phyloP scores from a whole-genome alignment of 2,888 invertebrate genomes.

The Rutpela maculata region DNA sequence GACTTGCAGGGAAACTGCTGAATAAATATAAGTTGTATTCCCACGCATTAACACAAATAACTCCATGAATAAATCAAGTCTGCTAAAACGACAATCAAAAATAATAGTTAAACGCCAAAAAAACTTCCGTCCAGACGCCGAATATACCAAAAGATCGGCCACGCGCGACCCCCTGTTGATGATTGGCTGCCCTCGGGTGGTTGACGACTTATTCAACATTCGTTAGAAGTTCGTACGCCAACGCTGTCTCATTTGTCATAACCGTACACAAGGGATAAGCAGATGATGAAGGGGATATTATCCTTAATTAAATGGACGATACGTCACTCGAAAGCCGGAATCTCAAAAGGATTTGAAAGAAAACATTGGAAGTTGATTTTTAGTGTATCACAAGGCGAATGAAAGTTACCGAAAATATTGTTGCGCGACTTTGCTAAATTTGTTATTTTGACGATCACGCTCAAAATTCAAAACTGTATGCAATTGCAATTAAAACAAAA shows the following conservation, averaged over 20 bases:
- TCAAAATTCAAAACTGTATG: no score
- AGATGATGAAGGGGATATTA: constrained; percentile 9
- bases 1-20: neutral
- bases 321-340: neutral
- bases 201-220: constrained; percentile 61
- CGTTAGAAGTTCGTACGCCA: constrained; percentile 54
- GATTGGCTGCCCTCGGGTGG: constrained; percentile 59
- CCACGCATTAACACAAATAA: constrained; percentile 7
- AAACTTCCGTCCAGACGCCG: constrained; percentile 40
- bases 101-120: constrained; percentile 22
- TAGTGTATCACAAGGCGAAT: neutral
- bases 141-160: constrained; percentile 38
- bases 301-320: neutral
- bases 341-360: neutral
- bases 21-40: neutral
- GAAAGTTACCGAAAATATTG: no score
- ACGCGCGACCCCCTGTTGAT: constrained; percentile 59
- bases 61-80: constrained; percentile 7
- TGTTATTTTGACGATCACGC: no score
- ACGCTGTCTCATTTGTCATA: constrained; percentile 39
- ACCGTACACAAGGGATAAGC: constrained; percentile 21
- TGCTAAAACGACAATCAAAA: constrained; percentile 15
- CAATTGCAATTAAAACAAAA: no score
- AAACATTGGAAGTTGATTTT: neutral
- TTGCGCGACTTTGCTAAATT: no score